Base-by-base conservation (phyloP, 1,140 invertebrate genomes). In the Diprion similis region DNA sequence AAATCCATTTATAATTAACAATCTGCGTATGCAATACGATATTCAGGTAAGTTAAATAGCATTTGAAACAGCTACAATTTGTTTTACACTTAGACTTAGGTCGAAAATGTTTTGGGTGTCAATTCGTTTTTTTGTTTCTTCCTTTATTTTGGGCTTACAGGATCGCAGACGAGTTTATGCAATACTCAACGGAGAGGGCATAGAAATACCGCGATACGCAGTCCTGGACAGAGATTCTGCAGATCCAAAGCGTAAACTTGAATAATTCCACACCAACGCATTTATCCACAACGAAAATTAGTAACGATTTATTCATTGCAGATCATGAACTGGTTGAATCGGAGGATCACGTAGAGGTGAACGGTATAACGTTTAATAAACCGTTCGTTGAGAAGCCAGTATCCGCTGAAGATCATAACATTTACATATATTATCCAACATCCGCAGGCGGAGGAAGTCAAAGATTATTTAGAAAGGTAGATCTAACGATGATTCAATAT, bases 341-440 rank as follows among this genome's bases (percentile, higher is more conserved):
- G 3, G 98, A 99, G 85, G 99, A 99, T 89, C 97, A 99, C 81
- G 98, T 99, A 10, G 98, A 99, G 89, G 96, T 99, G 8, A 98
- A 99, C 86, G 98, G 98, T 7, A 92, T 97, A 24, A 93, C 96
- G 3, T 99, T 99, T 83, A 98, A 99, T 84, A 99, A 99, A 85
- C 99, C 99, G 0, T 99, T 99, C 90, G 99, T 99, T 0, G 99
- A 99, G 87, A 99, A 99, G 85, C 98, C 98, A 0, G 93, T 98
- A 64, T 98, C 96, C 19, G 99, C 99, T 0, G 99, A 99, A 89
- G 98, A 99, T 89, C 99, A 99, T 87, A 99, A 99, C 86, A 99
- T 99, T 83, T 99, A 99, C 86, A 99, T 99, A 80, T 99, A 99
- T 88, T 99, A 99, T 89, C 99, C 98, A 0, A 97, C 97, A 6